Base-by-base conservation (phyloP, 2,797 vertebrate genomes). In the Danio jaintianensis region DNA sequence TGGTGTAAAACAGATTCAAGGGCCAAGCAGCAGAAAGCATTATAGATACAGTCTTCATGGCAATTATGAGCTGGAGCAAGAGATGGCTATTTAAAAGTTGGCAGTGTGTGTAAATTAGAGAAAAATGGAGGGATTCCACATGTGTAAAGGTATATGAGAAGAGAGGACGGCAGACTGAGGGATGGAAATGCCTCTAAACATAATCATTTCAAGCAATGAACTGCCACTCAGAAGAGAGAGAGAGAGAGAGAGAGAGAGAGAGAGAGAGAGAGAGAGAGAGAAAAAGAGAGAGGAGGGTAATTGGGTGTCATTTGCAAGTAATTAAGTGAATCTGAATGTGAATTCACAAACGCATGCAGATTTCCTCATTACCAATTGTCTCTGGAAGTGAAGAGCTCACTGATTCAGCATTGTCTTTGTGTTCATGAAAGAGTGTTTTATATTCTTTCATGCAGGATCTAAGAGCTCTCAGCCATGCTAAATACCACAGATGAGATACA, bases 321-420 rank as follows among this genome's bases (percentile, higher is more conserved):
- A 85, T 86, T 87, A 89, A 81, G 81, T 75, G 80, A 84, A 75
- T 75, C 48, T 74, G 78, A 82, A 85, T 77, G 61, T 67, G 62
- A 79, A 85, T 80, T 81, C 78, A 29, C 29, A 87, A 84, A 83
- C 56, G 62, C 63, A 82, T 81, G 82, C 83, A 82, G 76, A 84
- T 86, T 83, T 68, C 47, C 71, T 85, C 82, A 85, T 86, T 87
- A 85, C 84, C 83, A 86, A 80, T 75, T 79, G 73, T 82, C 74
- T 38, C 48, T 62, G 40, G 66, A 81, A 61, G 68, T 56, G 36
- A 83, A 75, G 67, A 71, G 68, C 64, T 62, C 18, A 70, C 18
- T 61, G 55, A 80, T 86, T 79, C 78, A 68, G 78, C 53, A 43
- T 62, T 29, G 72, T 62, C 64, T 64, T 12, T 48, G n/a, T 68